Base-by-base conservation (phyloP, 2,888 invertebrate genomes). In the Therioaphis trifolii region DNA sequence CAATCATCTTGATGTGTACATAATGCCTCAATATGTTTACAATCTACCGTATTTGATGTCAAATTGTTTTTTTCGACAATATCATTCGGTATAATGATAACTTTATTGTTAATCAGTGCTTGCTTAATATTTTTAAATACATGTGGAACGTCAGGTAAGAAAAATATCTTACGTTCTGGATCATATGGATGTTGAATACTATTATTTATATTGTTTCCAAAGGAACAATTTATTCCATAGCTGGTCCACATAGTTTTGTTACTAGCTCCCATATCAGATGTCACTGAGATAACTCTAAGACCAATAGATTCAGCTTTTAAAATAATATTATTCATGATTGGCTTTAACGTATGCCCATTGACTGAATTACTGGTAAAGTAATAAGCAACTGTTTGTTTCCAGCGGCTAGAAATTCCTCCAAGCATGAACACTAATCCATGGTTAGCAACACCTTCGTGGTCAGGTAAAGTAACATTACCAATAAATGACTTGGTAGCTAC, bases 241-340 rank as follows among this genome's bases (percentile, higher is more conserved):
- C 35, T 35, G 11, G 9, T 27, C 74, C 24, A 74, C 35, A 74
- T 52, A 27, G 74, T 14, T 74, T 35, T 52, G 21, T 52, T 74
- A 29, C n/a, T 15, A 35, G 27, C 52, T 9, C 74, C 74, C 52
- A 74, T 74, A 49, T 52, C 74, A 35, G 74, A 74, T 52, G 29
- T 55, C 14, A 74, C 35, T n/a, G 55, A 52, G 27, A 52, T n/a
- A 35, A 74, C 27, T n/a, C n/a, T 11, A 29, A 74, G 11, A 27
- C 52, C n/a, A n/a, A 74, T 24, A 18, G 27, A 29, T 55, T 74
- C 74, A n/a, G 74, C 74, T 55, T 35, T 52, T 12, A n/a, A 49
- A 52, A 74, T 74, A 14, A 74, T 74, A n/a, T 27, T 9, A 52
- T 35, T n/a, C 0, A 74, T 18, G 27, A 74, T 74, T 74, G 18